Evolutionary conservation across 2,888 invertebrate species (phyloP).

Genomic region (Deilephila elpenor): DNA sequence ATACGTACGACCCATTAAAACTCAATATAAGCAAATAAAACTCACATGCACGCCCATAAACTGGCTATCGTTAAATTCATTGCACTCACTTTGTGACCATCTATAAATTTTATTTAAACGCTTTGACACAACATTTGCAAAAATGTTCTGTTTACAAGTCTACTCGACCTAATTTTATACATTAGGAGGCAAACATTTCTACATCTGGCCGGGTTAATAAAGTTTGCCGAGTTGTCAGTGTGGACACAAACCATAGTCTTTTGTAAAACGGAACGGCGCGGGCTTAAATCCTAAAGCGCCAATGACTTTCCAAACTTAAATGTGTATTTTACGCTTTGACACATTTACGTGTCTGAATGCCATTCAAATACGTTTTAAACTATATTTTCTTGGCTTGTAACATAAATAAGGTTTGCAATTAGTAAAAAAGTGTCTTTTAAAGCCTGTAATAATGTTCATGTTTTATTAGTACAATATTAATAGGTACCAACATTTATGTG

Average conservation of each 20-base stretch:
- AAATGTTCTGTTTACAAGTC: slow-evolving; percentile 10
- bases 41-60: slow-evolving; percentile 70
- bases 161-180: slow-evolving; percentile 19
- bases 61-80: slow-evolving; percentile 70
- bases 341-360: slow-evolving; percentile 18
- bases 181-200: not conserved
- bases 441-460: not conserved
- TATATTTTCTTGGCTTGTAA: not conserved
- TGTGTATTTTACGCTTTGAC: slow-evolving; percentile 23
- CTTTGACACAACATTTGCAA: slow-evolving; percentile 33
- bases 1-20: slow-evolving; percentile 73
- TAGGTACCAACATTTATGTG: too few species aligned
- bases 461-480: not conserved
- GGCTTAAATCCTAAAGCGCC: slow-evolving; percentile 15
- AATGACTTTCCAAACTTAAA: slow-evolving; percentile 20
- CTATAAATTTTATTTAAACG: slow-evolving; percentile 62
- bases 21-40: slow-evolving; percentile 77
- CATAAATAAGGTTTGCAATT: not conserved
- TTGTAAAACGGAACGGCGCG: slow-evolving; percentile 17
- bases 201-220: slow-evolving; percentile 21
- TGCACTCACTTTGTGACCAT: slow-evolving; percentile 72
- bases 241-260: slow-evolving; percentile 24
- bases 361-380: slow-evolving; percentile 12
- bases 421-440: not conserved
- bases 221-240: slow-evolving; percentile 23